These are phyloP conservation scores for Drosophila ezoana DNA, from an alignment of 2,888 invertebrate species.

Conservation along the genomic window DNA sequence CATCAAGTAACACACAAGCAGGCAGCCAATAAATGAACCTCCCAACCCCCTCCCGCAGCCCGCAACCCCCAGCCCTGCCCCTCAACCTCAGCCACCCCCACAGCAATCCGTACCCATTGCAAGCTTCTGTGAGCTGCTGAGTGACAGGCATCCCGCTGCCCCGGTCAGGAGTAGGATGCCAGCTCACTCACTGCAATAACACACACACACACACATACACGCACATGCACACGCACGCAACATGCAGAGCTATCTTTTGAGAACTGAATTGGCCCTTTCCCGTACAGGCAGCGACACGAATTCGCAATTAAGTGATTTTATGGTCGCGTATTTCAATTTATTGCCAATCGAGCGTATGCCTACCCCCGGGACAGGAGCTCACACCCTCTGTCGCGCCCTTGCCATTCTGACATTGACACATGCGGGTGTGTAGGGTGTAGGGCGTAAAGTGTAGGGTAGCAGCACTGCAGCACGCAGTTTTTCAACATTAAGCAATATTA, in stretches of 20 bases:
- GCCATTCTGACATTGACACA: conserved; percentile 57
- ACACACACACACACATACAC: conserved; percentile 31
- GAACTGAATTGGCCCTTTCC: conserved; percentile 67
- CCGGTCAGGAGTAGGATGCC: conserved; percentile 30
- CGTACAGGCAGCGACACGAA: conserved; percentile 62
- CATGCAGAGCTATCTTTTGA: conserved; percentile 40
- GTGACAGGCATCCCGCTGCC: conserved; percentile 36
- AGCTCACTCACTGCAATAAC: conserved; percentile 57
- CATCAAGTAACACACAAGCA: conserved; percentile 46
- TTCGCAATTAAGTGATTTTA: conserved; percentile 80
- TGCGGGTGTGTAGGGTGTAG: not conserved
- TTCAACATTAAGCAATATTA: conserved; percentile 66
- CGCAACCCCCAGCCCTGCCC: not conserved
- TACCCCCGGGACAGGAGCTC: conserved; percentile 9
- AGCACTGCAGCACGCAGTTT: conserved; percentile 33
- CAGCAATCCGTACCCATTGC: conserved; percentile 5
- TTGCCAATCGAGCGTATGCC: conserved; percentile 69
- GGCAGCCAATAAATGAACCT: conserved; percentile 18
- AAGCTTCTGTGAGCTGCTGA: conserved; percentile 19
- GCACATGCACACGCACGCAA: conserved; percentile 9
- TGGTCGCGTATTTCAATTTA: conserved; percentile 79
- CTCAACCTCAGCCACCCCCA: not conserved
- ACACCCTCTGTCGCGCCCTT: not conserved
- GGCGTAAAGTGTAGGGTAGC: not conserved
- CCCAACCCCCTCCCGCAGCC: not conserved